Percentiles rank a stretch among this genome's conserved stretches.
Evolutionary conservation across 2,888 invertebrate species (phyloP).

Genomic region (Drosophila falleni): DNA sequence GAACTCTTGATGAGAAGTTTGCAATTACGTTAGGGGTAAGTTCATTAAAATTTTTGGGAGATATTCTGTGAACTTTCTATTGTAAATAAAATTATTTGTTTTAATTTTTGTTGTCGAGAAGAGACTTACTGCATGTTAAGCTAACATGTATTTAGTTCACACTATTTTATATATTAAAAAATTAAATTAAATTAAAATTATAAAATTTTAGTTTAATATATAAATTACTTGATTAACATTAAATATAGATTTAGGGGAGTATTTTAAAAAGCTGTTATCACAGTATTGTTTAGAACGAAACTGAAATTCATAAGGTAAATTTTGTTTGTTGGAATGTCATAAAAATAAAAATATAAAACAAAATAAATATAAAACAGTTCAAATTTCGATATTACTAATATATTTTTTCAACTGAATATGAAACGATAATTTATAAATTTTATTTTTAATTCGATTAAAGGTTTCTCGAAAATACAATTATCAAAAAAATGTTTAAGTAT

Average conservation of each 20-base stretch:
- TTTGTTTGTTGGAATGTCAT: conserved; percentile 14
- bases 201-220: conserved; percentile 1
- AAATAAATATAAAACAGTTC: conserved; percentile 11
- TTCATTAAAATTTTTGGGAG: not conserved
- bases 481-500: conserved; percentile 63
- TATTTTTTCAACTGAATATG: conserved; percentile 1
- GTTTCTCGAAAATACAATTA: conserved; percentile 71
- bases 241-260: conserved; percentile 27
- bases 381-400: not conserved
- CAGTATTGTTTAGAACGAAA: conserved; percentile 64
- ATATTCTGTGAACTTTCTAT: not conserved
- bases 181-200: conserved; percentile 7
- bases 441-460: conserved; percentile 45
- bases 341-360: conserved; percentile 12
- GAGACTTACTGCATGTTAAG: not conserved
- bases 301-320: conserved; percentile 33
- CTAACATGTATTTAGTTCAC: not conserved
- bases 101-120: conserved; percentile 2
- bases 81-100: not conserved
- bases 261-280: conserved; percentile 73
- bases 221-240: conserved; percentile 20
- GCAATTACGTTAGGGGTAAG: not conserved
- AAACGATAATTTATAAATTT: conserved; percentile 24
- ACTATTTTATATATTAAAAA: not conserved
- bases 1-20: not conserved